Evolutionary conservation across 37 sponge, comb jelly and placozoan genomes (phyloP).

Genomic region (Theonella swinhoei): DNA sequence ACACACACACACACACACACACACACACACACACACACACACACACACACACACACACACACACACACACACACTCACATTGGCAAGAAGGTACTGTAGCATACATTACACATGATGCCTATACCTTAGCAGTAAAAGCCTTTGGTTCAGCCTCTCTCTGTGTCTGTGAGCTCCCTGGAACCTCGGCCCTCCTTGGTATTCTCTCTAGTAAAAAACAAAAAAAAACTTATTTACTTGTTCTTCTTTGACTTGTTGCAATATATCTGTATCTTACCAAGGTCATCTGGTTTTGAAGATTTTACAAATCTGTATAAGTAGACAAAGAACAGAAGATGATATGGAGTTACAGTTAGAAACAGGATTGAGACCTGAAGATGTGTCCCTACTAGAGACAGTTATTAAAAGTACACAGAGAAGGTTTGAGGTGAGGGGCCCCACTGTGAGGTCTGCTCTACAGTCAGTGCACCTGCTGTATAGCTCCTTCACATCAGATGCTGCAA

Average conservation of each 20-base stretch:
- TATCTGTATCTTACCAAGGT: constrained; percentile 39
- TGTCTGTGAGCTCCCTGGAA: not conserved
- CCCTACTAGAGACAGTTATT: too few species aligned
- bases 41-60: constrained; percentile 13
- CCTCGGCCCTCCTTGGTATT: constrained; percentile 31
- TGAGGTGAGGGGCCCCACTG: not conserved
- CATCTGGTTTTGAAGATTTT: constrained; percentile 19
- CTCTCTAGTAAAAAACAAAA: too few species aligned
- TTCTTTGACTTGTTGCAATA: too few species aligned
- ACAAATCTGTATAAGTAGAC: constrained; percentile 22
- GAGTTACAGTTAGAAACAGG: too few species aligned
- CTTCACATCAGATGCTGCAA: constrained; percentile 24
- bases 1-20: constrained; percentile 13
- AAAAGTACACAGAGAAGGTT: not conserved
- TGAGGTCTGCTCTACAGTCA: not conserved
- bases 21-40: constrained; percentile 17
- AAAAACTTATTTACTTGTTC: too few species aligned
- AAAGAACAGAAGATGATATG: not conserved
- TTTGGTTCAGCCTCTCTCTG: not conserved
- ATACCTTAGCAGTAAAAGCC: constrained; percentile 29
- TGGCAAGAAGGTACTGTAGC: too few species aligned
- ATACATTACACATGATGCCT: not conserved
- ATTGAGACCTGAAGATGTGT: too few species aligned
- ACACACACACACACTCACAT: not conserved
- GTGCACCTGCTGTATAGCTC: constrained; percentile 14